Evolutionary conservation across 2,888 invertebrate species (phyloP), one percentile per base, ranked within the genome.

Genomic region (Eupithecia abbreviata): DNA sequence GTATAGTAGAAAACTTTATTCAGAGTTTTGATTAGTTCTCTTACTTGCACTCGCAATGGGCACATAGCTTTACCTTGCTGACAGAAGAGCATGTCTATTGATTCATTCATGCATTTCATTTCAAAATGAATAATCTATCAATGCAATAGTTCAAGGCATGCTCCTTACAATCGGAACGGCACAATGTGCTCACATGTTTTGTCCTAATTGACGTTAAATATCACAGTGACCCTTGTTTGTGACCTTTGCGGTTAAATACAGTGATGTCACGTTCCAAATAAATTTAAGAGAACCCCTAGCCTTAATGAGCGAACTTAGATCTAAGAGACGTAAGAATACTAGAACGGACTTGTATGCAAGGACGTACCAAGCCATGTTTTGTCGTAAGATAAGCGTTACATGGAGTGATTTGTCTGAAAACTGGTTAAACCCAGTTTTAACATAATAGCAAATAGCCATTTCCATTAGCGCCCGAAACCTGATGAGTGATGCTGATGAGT

Each of bases 171-270:
- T 70, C 15, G 9, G 69, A 72, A 71, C 58, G 43, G 58, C 67
- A 70, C 73, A 71, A 55, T 68, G 62, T 77, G 65, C 45, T 74
- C 72, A 79, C 76, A 66, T 69, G 79, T 74, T 79, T 68, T 73
- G 71, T 72, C 69, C 80, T 80, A 78, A 78, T 80, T 77, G 71
- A 75, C 77, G 74, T 77, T 77, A 77, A 80, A 78, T 77, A 75
- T 62, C 77, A 30, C 51, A 69, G 74, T 75, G 73, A 75, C 62
- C 74, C 66, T 72, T 45, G 72, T 74, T 73, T 49, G 49, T 74
- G 30, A 70, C 66, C 66, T 76, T 73, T 72, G 30, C 13, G 51
- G 43, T 51, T n/a, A 68, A 45, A 69, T 49, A 47, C 30, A 66
- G 15, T 42, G 66, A 42, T 66, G 66, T 66, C 42, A 41, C 41